These are phyloP conservation scores for Theropithecus gelada DNA, from an alignment of 2,113 vertebrate species.

Conservation along the genomic window DNA sequence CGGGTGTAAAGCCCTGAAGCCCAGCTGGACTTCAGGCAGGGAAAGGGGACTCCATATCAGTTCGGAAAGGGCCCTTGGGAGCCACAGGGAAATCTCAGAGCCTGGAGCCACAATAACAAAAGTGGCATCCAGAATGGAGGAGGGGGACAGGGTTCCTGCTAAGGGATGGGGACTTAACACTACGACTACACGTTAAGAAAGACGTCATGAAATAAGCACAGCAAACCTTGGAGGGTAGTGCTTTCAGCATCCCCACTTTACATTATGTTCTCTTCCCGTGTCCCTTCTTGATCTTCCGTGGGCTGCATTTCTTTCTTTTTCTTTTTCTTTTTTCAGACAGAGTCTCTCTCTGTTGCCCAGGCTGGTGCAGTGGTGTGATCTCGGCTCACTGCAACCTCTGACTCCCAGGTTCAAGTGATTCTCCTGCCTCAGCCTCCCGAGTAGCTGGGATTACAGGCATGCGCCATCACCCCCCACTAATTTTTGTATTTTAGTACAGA, in stretches of 20 bases:
- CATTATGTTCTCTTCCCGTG: background rate
- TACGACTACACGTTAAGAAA: slow-evolving; percentile 20
- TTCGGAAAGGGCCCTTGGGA: background rate
- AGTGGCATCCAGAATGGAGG: background rate
- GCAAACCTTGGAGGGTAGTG: background rate
- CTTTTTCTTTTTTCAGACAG: too few relatives aligned
- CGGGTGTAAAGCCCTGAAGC: background rate
- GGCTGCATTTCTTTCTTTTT: background rate
- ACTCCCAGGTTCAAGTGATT: too few relatives aligned
- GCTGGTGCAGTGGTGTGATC: too few relatives aligned
- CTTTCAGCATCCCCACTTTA: background rate
- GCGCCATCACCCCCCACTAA: too few relatives aligned
- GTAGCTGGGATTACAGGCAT: too few relatives aligned
- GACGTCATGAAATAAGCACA: background rate
- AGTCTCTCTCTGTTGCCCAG: too few relatives aligned
- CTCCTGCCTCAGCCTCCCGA: too few relatives aligned
- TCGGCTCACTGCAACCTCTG: too few relatives aligned
- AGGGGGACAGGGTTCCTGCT: background rate
- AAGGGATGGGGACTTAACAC: background rate
- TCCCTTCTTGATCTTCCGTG: slow-evolving; percentile 1
- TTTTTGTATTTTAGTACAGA: too few relatives aligned
- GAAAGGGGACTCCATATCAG: background rate
- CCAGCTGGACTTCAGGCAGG: background rate
- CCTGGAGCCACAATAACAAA: background rate
- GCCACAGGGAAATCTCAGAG: background rate